Percentiles rank a stretch among this genome's conserved stretches.
phyloP scores from a whole-genome alignment of 2,888 invertebrate species.

The Brachylomia viminalis region DNA sequence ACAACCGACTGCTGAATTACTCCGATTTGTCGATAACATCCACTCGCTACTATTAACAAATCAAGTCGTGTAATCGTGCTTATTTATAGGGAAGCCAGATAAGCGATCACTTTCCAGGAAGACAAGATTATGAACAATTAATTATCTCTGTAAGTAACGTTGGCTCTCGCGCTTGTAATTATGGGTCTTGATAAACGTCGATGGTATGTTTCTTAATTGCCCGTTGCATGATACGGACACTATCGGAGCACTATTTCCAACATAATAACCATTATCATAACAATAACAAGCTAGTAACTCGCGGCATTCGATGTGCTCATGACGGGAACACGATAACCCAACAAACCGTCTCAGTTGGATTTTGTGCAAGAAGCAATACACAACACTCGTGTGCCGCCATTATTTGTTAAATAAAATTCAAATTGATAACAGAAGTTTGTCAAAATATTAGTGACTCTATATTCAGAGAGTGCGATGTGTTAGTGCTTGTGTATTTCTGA shows the following conservation, averaged over 20 bases:
- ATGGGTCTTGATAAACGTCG: slow-evolving; percentile 77
- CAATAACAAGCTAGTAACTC: slow-evolving; percentile 87
- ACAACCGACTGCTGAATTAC: slow-evolving; percentile 69
- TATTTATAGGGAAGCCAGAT: slow-evolving; percentile 60
- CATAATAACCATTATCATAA: slow-evolving; percentile 90
- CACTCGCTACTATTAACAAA: slow-evolving; percentile 52
- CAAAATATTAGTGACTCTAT: slow-evolving; percentile 17
- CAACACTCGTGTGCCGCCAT: slow-evolving; percentile 43
- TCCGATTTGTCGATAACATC: slow-evolving; percentile 66
- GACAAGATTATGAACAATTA: slow-evolving; percentile 65
- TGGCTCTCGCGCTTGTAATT: slow-evolving; percentile 76
- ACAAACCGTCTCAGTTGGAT: slow-evolving; percentile 73
- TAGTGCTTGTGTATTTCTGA: slow-evolving; percentile 59
- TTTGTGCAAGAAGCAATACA: slow-evolving; percentile 67
- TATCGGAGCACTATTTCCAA: slow-evolving; percentile 88
- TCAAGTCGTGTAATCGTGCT: slow-evolving; percentile 43
- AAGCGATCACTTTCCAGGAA: slow-evolving; percentile 78
- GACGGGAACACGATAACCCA: slow-evolving; percentile 77
- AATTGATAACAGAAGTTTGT: slow-evolving; percentile 10
- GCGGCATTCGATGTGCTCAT: slow-evolving; percentile 81
- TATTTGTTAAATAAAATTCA: slow-evolving; percentile 18
- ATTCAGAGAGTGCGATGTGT: slow-evolving; percentile 59
- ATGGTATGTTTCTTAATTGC: slow-evolving; percentile 88
- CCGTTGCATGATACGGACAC: slow-evolving; percentile 86
- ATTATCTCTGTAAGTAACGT: slow-evolving; percentile 72